Evolutionary conservation across 2,113 vertebrate species (phyloP), one percentile per base, ranked within the genome.

Genomic region (Albula glossodonta): DNA sequence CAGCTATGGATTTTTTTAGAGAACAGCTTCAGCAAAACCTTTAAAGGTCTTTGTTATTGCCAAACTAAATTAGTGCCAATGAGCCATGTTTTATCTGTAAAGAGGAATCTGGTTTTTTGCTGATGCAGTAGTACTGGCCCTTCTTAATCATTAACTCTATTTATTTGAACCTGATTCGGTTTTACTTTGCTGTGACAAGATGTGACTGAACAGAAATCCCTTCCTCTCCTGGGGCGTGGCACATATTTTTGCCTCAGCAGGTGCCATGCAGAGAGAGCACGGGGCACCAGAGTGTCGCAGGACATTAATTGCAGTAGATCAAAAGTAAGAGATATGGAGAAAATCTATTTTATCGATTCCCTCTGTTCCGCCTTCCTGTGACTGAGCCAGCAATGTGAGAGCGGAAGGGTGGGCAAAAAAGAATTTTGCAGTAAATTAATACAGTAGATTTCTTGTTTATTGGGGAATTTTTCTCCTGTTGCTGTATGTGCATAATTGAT

Each of bases 401-500:
- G 51, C 2, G 50, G 66, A 15, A 51, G 51, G 51, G 51, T 57
- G 5, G 53, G 53, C 0, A n/a, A 10, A 10, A 13, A 51, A 50
- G 12, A 49, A 48, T 8, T 80, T 17, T 50, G 4, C 52, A 17
- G 80, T 81, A 74, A 84, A 84, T 70, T 60, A 84, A 63, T 82
- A 51, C 85, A 56, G 80, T 63, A 74, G 25, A 57, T 52, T 82
- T 70, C 51, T 53, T 86, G 80, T 77, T 86, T 70, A 53, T 86
- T 53, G 81, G 63, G 85, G 17, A 25, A 80, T 86, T 88, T 80
- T 57, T 83, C 80, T 41, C 83, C 56, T 31, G 15, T 31, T 49
- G 63, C 83, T 84, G 79, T 84, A 52, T 84, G 78, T 87, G 88
- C 84, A 53, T 86, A 86, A 82, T 86, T 86, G 85, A 86, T 86